Base-by-base conservation (phyloP, 2,888 invertebrate genomes). In the Acanthoscelides obtectus region DNA sequence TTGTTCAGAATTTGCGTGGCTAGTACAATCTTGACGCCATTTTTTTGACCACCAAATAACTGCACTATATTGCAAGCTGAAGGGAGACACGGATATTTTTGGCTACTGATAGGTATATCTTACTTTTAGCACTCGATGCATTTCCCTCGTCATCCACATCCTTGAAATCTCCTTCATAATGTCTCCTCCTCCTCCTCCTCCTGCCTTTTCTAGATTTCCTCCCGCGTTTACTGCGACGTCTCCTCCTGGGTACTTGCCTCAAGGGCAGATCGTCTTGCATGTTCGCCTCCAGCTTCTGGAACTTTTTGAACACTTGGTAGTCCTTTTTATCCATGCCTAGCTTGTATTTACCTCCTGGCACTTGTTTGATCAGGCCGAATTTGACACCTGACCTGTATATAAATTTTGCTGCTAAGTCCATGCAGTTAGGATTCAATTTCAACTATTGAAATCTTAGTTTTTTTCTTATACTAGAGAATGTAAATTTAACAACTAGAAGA, bases 221-320 rank as follows among this genome's bases (percentile, higher is more conserved):
- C 3, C 71, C 20, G 17, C 68, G 66, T 5, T 64, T 72, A 64
- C 66, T 25, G 2, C 69, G 67, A 6, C 65, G 63, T 2, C 72
- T 20, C 22, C 22, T 21, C 67, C 70, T 70, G 12, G 67, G 45
- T 64, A 68, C 19, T 66, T 70, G 67, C 8, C 12, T 67, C 1
- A 68, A 17, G 0, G 70, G 70, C 0, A 70, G 27, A 2, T 69
- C 21, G 22, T 3, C 64, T 19, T 65, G 21, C 3, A n/a, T 12
- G 45, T 22, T 22, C 21, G 22, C 25, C n/a, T 67, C 72, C 19
- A 69, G 1, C 22, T 20, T 22, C n/a, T 65, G 22, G 8, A 72
- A 69, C 19, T 68, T 71, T 25, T 69, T 71, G n/a, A 69, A 71
- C 22, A 71, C 64, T 0, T 65, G 67, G 20, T 71, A 73, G 65